Evolutionary conservation across 2,888 invertebrate species (phyloP).

Genomic region (Shargacucullia verbasci): DNA sequence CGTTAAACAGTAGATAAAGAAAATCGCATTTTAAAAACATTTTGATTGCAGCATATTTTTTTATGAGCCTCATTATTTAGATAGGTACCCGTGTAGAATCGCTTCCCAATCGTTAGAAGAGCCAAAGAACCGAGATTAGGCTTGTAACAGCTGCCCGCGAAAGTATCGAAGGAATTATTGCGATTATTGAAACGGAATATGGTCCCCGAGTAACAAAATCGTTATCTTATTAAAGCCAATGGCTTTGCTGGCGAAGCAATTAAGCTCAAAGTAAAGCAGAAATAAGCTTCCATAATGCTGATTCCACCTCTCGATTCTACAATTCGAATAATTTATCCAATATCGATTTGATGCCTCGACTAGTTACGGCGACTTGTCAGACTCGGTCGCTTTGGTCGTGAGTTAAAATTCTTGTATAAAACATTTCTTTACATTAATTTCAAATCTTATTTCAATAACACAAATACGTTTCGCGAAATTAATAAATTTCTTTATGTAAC

Average conservation of each 20-base stretch:
- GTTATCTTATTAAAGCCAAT: slow-evolving; percentile 47
- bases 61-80: slow-evolving; percentile 62
- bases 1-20: slow-evolving; percentile 27
- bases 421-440: slow-evolving; percentile 29
- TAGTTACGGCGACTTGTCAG: slow-evolving; percentile 2
- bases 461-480: slow-evolving; percentile 44
- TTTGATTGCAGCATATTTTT: slow-evolving; percentile 47
- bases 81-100: slow-evolving; percentile 53
- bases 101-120: slow-evolving; percentile 58
- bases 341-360: slow-evolving; percentile 36
- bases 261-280: slow-evolving; percentile 48
- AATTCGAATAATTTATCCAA: slow-evolving; percentile 40
- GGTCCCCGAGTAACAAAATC: slow-evolving; percentile 26
- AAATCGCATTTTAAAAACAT: slow-evolving; percentile 45
- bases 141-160: slow-evolving; percentile 59
- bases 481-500: slow-evolving; percentile 45
- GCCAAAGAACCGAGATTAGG: slow-evolving; percentile 61
- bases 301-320: slow-evolving; percentile 41
- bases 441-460: slow-evolving; percentile 44
- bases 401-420: slow-evolving; percentile 4
- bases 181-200: slow-evolving; percentile 56
- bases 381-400: slow-evolving; percentile 4
- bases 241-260: slow-evolving; percentile 50
- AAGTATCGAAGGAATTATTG: slow-evolving; percentile 58
- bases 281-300: slow-evolving; percentile 53